A percentile compares a stretch with the other conserved stretches of the same genome.
phyloP scores from a whole-genome alignment of 2,797 vertebrate genomes.

The Prionace glauca region DNA sequence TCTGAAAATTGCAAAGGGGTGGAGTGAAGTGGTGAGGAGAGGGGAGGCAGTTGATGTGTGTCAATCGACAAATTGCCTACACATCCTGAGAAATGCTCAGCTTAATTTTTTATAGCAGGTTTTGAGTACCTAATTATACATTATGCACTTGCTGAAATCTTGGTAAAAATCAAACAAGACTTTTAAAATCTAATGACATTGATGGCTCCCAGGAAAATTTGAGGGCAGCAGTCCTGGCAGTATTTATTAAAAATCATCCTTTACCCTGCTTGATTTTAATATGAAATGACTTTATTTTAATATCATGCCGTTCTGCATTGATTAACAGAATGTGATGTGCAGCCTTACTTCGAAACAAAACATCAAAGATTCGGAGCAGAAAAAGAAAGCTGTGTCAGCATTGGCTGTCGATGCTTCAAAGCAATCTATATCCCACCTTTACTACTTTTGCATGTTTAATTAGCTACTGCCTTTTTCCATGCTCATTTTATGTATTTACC shows the following conservation, averaged over 20 bases:
- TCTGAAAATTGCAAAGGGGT: neutral
- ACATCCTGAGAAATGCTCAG: conserved; percentile 16
- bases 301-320: conserved; percentile 44
- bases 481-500: neutral
- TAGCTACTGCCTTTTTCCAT: neutral
- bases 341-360: conserved; percentile 41
- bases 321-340: conserved; percentile 38
- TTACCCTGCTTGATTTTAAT: conserved; percentile 45
- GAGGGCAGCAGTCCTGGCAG: conserved; percentile 42
- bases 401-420: neutral
- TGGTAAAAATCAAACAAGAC: conserved; percentile 46
- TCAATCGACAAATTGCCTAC: conserved; percentile 41
- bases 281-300: conserved; percentile 45
- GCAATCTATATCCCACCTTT: neutral
- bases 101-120: conserved; percentile 36
- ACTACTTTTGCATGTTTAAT: neutral
- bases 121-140: conserved; percentile 41
- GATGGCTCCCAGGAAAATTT: conserved; percentile 40
- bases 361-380: conserved; percentile 40
- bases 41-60: neutral
- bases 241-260: conserved; percentile 39
- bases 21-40: neutral
- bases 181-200: conserved; percentile 32
- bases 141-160: conserved; percentile 45
- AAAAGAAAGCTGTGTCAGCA: neutral